Percentiles rank a stretch among this genome's conserved stretches.
Conservation (phyloP, 2,797 vertebrate genomes). For the Rhincodon typus region DNA sequence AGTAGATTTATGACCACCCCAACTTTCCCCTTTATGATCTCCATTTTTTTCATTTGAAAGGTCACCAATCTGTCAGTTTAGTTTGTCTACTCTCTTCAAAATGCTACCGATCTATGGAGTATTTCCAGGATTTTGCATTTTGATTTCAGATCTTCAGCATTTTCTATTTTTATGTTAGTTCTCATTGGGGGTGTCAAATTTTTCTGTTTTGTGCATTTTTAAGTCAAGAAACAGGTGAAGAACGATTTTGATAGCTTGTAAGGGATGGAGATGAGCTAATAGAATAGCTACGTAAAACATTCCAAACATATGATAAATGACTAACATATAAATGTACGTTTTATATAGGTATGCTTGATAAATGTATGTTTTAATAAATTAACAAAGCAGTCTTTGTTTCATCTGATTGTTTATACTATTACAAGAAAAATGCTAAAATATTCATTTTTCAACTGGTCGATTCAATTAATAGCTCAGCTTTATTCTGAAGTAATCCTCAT, state of each 20-base stretch:
- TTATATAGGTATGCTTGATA: too few relatives aligned
- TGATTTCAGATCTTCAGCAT: background rate
- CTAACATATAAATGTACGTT: too few relatives aligned
- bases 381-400: background rate
- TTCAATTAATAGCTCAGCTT: background rate
- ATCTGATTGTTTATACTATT: background rate
- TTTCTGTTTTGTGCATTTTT: background rate
- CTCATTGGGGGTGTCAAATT: background rate
- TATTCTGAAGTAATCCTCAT: background rate
- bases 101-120: background rate
- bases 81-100: background rate
- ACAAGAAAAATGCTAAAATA: background rate
- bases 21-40: background rate
- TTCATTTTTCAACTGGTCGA: background rate
- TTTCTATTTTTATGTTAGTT: background rate
- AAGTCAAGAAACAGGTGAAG: background rate
- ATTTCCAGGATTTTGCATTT: background rate
- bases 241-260: background rate
- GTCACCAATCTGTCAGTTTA: background rate
- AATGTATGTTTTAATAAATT: too few relatives aligned
- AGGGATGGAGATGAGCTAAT: background rate
- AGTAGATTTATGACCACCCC: background rate
- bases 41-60: background rate
- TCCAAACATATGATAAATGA: too few relatives aligned
- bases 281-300: background rate